phyloP scores from a whole-genome alignment of 2,113 vertebrate genomes.

The Thermophis baileyi region DNA sequence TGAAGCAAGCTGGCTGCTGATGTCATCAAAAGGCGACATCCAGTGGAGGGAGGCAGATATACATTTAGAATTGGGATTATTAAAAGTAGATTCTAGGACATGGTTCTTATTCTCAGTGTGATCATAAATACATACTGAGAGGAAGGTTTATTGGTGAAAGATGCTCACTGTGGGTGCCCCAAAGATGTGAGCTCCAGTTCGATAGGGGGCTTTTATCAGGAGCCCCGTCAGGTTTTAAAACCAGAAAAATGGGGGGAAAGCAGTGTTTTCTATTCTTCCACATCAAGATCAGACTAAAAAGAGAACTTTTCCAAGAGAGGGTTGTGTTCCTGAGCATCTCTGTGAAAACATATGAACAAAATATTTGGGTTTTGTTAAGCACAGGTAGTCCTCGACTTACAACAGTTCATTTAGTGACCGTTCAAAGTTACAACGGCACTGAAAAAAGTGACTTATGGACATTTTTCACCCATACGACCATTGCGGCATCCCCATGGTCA shows the following conservation, averaged over 20 bases:
- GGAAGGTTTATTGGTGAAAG: not conserved
- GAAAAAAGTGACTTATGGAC: not conserved
- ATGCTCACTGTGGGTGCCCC: too few species aligned
- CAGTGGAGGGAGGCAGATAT: not conserved
- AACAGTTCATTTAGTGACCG: not conserved
- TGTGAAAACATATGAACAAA: not conserved
- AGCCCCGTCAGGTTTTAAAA: not conserved
- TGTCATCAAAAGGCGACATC: not conserved
- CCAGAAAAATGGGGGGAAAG: not conserved
- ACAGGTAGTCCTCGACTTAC: not conserved
- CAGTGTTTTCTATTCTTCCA: not conserved
- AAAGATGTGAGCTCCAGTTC: not conserved
- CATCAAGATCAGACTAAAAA: not conserved
- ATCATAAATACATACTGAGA: not conserved
- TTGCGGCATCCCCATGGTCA: not conserved
- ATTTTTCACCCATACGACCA: not conserved
- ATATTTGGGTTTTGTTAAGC: not conserved
- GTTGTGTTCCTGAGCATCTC: not conserved
- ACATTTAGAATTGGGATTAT: not conserved
- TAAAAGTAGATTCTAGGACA: not conserved
- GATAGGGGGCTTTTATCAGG: not conserved
- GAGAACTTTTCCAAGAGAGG: not conserved
- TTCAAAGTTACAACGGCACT: not conserved
- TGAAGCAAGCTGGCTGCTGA: not conserved
- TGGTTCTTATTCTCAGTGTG: not conserved